These are phyloP conservation scores for Hoplodrina ambigua DNA, from an alignment of 2,888 invertebrate genomes.

Conservation along the genomic window DNA sequence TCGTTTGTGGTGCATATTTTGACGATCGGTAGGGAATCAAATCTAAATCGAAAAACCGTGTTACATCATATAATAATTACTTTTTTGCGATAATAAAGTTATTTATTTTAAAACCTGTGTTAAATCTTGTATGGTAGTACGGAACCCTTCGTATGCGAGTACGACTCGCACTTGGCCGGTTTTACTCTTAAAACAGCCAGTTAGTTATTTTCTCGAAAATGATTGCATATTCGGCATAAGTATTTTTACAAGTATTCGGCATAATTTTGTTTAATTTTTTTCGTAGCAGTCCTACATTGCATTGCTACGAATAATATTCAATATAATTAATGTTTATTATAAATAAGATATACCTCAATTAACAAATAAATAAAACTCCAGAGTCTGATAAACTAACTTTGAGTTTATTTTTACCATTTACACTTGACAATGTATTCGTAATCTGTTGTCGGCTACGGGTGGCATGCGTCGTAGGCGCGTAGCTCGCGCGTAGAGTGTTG, in stretches of 20 bases:
- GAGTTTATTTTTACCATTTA: conserved; percentile 91
- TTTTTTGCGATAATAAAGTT: no score
- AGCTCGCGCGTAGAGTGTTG: conserved; percentile 82
- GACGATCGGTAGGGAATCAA: no score
- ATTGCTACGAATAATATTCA: conserved; percentile 28
- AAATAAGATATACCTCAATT: conserved; percentile 4
- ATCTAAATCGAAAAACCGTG: no score
- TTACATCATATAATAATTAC: no score
- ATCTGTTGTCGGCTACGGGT: conserved; percentile 89
- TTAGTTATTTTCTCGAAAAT: conserved; percentile 2
- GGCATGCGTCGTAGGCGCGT: conserved; percentile 85
- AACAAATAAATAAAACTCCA: conserved; percentile 83
- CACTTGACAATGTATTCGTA: conserved; percentile 91
- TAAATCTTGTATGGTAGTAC: no score
- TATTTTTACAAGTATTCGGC: background rate
- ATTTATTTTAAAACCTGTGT: no score
- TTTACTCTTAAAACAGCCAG: background rate
- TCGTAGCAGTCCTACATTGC: conserved; percentile 21
- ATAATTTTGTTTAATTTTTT: background rate
- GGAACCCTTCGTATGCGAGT: no score
- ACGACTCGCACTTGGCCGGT: no score
- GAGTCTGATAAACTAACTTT: conserved; percentile 91
- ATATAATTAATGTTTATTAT: background rate
- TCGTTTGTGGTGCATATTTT: no score
- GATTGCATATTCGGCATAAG: no score